These are phyloP conservation scores for Xenopus petersii DNA, from an alignment of 2,797 vertebrate genomes.

Conservation along the genomic window DNA sequence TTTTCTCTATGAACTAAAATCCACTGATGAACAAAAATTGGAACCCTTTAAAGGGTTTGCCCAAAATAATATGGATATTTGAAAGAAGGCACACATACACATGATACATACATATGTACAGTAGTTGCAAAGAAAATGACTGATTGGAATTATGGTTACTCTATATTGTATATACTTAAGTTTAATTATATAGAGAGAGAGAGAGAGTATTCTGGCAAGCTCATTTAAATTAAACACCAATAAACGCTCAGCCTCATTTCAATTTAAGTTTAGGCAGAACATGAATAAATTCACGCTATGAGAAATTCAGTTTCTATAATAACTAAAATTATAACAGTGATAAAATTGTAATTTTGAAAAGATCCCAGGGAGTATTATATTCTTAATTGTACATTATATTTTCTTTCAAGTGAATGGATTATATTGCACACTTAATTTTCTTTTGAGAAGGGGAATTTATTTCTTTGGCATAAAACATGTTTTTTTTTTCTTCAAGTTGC, in stretches of 20 bases:
- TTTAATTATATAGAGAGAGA: too few species aligned
- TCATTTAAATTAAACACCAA: constrained; percentile 26
- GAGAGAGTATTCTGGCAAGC: neutral
- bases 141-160: too few species aligned
- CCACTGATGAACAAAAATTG: too few species aligned
- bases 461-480: constrained; percentile 6
- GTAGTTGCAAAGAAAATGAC: too few species aligned
- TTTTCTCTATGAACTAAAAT: too few species aligned
- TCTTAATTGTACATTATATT: neutral
- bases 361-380: neutral
- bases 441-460: neutral
- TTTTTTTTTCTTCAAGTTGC: constrained; percentile 14
- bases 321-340: constrained; percentile 7
- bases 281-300: constrained; percentile 14
- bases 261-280: constrained; percentile 2
- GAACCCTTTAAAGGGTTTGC: too few species aligned
- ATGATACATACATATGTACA: too few species aligned
- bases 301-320: neutral
- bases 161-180: too few species aligned
- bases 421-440: neutral
- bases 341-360: constrained; percentile 14
- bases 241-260: constrained; percentile 11
- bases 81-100: too few species aligned
- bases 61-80: too few species aligned
- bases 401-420: neutral